Base-by-base conservation (phyloP, 1,140 invertebrate species). In the Proales similis region DNA sequence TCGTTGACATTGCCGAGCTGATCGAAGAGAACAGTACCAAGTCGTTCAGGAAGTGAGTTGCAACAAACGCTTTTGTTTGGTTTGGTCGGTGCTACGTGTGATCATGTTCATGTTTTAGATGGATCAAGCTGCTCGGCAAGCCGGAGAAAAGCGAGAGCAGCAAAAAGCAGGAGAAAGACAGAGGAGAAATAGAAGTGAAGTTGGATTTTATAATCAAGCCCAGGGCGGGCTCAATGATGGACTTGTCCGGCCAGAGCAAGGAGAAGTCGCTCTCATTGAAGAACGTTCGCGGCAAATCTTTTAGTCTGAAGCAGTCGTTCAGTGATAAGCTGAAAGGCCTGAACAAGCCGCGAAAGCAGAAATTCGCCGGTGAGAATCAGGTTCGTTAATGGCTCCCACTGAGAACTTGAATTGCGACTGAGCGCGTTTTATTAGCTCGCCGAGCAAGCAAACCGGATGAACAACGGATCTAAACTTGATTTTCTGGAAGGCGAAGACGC, bases 11-110 rank as follows among this genome's bases (percentile, higher is more conserved):
- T 4, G 33, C 36, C 7, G 51, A 57, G 11, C 30, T 57, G 17
- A 42, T 57, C 22, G 45, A 57, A 42, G 51, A 57, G 32, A 57
- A 57, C 45, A n/a, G n/a, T n/a, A 57, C 39, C 32, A 57, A 57
- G 45, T 57, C 51, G 24, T 57, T 57, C 32, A 29, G 29, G 29
- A 57, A 57, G 51, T 57, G 45, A 53, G 38, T 36, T n/a, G n/a
- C n/a, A n/a, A n/a, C n/a, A n/a, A n/a, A n/a, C n/a, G n/a, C n/a
- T n/a, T 53, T 14, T 38, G 38, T 51, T 30, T 51, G 33, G n/a
- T 12, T 33, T 51, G 30, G 38, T 36, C 14, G n/a, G 24, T 38
- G 12, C 22, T 38, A 20, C 38, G 42, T 22, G 42, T 53, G 48
- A 24, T 53, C 27, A 22, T 53, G 42, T 39, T 14, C 38, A 36